A percentile compares a stretch with the other conserved stretches of the same genome.
Conservation (phyloP, 2,113 vertebrate species). For the Campylomormyrus numenius region DNA sequence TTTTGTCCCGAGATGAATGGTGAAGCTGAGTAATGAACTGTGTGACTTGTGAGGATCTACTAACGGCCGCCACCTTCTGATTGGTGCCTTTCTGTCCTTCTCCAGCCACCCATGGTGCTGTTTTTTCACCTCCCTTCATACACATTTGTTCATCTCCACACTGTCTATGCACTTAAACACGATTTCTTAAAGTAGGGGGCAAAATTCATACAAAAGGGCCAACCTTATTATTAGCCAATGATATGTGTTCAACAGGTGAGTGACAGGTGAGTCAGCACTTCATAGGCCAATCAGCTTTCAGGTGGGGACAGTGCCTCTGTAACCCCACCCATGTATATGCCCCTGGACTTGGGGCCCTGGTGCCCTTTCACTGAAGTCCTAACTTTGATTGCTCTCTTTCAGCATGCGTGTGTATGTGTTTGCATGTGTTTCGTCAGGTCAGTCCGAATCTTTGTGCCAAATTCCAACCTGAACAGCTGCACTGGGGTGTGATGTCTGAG, state of each 20-base stretch:
- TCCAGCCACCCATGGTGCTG: not conserved
- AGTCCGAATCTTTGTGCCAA: not conserved
- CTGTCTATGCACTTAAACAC: not conserved
- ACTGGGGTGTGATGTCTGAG: not conserved
- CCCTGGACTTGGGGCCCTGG: not conserved
- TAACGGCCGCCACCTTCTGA: not conserved
- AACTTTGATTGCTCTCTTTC: not conserved
- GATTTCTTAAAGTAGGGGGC: not conserved
- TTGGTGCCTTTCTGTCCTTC: not conserved
- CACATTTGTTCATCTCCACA: not conserved
- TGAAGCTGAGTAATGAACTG: not conserved
- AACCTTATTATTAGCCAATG: not conserved
- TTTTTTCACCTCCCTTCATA: not conserved
- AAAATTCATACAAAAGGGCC: not conserved
- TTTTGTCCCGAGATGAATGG: not conserved
- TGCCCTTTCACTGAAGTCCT: not conserved
- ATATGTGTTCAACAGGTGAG: not conserved
- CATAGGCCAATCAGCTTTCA: not conserved
- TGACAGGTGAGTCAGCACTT: not conserved
- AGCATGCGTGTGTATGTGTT: not conserved
- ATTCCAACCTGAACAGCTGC: not conserved
- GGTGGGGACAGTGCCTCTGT: not conserved
- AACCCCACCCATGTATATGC: not conserved
- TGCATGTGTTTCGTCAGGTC: not conserved
- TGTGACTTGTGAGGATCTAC: not conserved